Percentiles rank a stretch among this genome's conserved stretches.
Evolutionary conservation across 2,113 vertebrate species (phyloP).

Genomic region (Bombycilla garrulus): DNA sequence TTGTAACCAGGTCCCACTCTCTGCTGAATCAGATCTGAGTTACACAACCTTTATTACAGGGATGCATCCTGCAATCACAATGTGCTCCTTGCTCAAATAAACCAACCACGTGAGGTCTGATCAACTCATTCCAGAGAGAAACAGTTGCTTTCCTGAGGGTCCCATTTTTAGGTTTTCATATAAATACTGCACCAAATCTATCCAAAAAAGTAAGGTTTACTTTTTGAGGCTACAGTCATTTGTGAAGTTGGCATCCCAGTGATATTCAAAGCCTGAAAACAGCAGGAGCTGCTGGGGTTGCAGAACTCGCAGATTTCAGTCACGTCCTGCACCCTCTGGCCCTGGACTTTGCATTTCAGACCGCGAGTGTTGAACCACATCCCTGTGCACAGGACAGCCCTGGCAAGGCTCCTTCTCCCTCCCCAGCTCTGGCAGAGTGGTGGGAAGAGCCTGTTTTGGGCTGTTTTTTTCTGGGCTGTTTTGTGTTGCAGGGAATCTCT

Average conservation of each 20-base stretch:
- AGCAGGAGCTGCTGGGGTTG: neutral
- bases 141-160: neutral
- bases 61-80: accelerated
- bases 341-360: neutral
- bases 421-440: neutral
- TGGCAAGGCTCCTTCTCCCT: neutral
- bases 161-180: neutral
- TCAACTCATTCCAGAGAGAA: neutral
- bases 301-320: accelerated
- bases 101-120: neutral
- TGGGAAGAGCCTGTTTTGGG: neutral
- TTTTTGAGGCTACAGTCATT: neutral
- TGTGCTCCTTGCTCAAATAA: neutral
- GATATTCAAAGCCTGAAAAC: accelerated
- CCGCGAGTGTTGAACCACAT: neutral
- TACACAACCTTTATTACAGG: neutral
- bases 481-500: neutral
- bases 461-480: too few relatives aligned
- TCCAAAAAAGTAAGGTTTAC: neutral
- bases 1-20: neutral
- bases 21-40: neutral
- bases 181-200: neutral
- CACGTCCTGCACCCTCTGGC: accelerated
- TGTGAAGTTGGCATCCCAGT: neutral
- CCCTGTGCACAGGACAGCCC: neutral